Evolutionary conservation across 1,140 invertebrate genomes (phyloP).

Genomic region (Panagrolaimus sp.): DNA sequence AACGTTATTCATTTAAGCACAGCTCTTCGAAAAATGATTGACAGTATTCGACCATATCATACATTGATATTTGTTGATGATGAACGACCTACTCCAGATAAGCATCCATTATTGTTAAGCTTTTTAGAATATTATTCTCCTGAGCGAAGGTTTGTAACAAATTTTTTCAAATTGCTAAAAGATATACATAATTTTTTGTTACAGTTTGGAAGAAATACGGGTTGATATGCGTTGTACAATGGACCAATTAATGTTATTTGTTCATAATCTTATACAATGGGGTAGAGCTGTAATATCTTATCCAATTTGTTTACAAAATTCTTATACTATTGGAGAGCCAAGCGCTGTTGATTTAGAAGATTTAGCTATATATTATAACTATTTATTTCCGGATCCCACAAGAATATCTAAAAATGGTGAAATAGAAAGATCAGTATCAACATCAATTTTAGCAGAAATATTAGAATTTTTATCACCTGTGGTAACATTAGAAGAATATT

Average conservation of each 20-base stretch:
- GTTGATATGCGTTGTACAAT: neutral
- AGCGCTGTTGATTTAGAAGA: neutral
- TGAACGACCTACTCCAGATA: neutral
- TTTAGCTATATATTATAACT: neutral
- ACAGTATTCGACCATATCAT: neutral
- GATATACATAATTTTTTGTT: neutral
- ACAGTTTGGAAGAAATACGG: conserved; percentile 11
- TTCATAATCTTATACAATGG: neutral
- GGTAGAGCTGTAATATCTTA: neutral
- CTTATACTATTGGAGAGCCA: neutral
- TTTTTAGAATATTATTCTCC: conserved; percentile 3
- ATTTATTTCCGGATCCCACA: neutral
- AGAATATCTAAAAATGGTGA: neutral
- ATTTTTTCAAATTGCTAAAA: neutral
- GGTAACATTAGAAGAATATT: neutral
- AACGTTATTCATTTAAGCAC: neutral
- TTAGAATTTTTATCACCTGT: neutral
- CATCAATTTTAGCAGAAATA: neutral
- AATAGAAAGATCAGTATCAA: neutral
- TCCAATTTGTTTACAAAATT: neutral
- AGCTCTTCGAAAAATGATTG: neutral
- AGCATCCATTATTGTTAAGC: neutral
- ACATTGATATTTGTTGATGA: conserved; percentile 1
- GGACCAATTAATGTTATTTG: neutral
- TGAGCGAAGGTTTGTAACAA: conserved; percentile 2